Percentiles rank a stretch among this genome's conserved stretches.
These are phyloP conservation scores for Spilogale gracilis DNA, from an alignment of 2,113 vertebrate genomes.

Conservation along the genomic window DNA sequence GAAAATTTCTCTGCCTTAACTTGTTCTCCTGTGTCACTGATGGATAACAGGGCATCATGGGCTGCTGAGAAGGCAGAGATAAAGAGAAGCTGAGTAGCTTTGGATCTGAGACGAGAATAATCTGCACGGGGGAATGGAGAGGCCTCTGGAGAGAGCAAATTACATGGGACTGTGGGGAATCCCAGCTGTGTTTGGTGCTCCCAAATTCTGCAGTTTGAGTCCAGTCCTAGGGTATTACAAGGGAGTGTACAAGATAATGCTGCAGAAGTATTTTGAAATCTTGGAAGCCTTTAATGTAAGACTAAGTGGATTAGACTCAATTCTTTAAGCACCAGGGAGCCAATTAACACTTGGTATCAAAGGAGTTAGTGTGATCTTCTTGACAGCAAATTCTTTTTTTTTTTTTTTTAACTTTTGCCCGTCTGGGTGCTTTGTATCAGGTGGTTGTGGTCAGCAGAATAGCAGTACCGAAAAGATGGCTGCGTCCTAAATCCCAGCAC, in stretches of 20 bases:
- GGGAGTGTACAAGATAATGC: background rate
- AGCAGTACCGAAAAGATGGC: background rate
- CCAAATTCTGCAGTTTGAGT: background rate
- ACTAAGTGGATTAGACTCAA: slow-evolving; percentile 5
- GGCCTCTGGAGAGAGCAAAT: background rate
- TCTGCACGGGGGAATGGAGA: background rate
- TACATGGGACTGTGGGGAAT: background rate
- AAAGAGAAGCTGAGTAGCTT: background rate
- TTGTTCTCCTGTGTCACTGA: background rate
- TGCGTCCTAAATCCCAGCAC: background rate
- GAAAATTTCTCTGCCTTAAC: background rate
- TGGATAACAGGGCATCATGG: background rate
- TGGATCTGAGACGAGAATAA: background rate
- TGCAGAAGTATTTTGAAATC: background rate
- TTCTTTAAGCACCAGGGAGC: background rate
- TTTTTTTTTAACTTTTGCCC: background rate
- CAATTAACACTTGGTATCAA: background rate
- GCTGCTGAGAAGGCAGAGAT: background rate
- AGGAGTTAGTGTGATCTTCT: background rate
- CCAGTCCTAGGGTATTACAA: background rate
- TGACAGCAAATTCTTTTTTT: background rate
- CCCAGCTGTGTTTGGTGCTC: background rate
- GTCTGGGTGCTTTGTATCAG: background rate
- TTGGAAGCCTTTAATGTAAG: background rate
- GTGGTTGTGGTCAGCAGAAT: background rate